Conservation (phyloP, 2,113 vertebrate species). For the Ascaphus truei region DNA sequence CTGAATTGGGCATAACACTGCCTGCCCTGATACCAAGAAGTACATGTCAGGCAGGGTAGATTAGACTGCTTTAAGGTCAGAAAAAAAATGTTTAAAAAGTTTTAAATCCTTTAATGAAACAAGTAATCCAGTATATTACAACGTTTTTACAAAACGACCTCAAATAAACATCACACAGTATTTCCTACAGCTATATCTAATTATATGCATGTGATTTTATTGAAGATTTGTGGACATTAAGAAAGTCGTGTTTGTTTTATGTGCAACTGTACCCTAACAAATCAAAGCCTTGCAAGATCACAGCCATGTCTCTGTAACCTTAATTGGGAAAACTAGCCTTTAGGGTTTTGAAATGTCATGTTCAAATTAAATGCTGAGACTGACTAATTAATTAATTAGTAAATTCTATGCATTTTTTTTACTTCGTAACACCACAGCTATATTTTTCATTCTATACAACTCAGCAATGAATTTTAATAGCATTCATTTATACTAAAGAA, state of each 20-base stretch:
- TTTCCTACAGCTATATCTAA: conserved; percentile 60
- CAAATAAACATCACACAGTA: conserved; percentile 46
- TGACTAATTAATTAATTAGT: conserved; percentile 36
- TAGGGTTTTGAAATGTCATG: conserved; percentile 55
- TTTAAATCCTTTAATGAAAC: not conserved
- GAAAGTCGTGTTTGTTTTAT: conserved; percentile 58
- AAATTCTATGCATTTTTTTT: conserved; percentile 15
- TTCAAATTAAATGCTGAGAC: conserved; percentile 47
- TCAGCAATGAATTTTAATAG: no score
- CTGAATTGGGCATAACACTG: no score
- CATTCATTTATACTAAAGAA: no score
- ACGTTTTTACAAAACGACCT: conserved; percentile 27
- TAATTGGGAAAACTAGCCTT: conserved; percentile 58
- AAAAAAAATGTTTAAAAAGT: no score
- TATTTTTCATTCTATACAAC: not conserved
- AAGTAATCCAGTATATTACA: conserved; percentile 1
- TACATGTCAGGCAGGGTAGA: no score
- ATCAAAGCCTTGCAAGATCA: conserved; percentile 58
- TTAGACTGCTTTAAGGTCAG: no score
- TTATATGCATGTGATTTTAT: conserved; percentile 56
- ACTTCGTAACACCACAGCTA: not conserved
- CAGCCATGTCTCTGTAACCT: conserved; percentile 56
- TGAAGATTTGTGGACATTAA: conserved; percentile 59
- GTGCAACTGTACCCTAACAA: conserved; percentile 52
- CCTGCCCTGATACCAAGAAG: no score